These are phyloP conservation scores for Micrastur ruficollis DNA, from an alignment of 2,797 vertebrate species.

Conservation along the genomic window DNA sequence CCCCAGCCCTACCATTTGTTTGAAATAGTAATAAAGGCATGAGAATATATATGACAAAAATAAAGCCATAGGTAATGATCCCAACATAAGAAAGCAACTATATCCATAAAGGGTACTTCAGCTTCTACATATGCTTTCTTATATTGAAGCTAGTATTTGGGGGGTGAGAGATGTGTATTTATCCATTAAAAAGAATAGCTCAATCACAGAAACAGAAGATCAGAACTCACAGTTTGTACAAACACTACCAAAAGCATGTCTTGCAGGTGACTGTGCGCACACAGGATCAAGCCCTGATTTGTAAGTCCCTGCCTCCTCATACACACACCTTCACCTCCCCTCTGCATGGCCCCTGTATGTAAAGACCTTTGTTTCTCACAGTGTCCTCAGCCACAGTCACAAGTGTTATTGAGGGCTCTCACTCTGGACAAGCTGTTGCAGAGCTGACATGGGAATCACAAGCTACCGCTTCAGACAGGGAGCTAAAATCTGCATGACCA, in stretches of 20 bases:
- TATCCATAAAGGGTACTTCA: neutral
- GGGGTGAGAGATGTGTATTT: neutral
- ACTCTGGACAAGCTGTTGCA: neutral
- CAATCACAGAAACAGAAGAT: neutral
- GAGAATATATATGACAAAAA: neutral
- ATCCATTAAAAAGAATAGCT: neutral
- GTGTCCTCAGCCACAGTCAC: neutral
- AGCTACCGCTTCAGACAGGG: neutral
- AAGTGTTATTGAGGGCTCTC: neutral
- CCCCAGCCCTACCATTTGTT: neutral
- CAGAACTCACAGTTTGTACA: neutral
- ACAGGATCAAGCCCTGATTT: neutral
- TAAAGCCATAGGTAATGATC: neutral
- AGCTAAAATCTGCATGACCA: neutral
- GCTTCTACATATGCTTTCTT: neutral
- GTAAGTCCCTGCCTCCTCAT: neutral
- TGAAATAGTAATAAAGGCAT: neutral
- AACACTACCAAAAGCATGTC: neutral
- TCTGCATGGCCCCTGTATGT: accelerated
- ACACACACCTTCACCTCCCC: neutral
- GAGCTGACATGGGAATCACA: neutral
- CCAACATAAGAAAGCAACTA: neutral
- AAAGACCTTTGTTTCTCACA: neutral
- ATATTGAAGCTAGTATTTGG: neutral
- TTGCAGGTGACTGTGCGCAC: neutral